Percentiles rank a stretch among this genome's conserved stretches.
phyloP scores from a whole-genome alignment of 2,888 invertebrate genomes.

The Hedychridium roseum region DNA sequence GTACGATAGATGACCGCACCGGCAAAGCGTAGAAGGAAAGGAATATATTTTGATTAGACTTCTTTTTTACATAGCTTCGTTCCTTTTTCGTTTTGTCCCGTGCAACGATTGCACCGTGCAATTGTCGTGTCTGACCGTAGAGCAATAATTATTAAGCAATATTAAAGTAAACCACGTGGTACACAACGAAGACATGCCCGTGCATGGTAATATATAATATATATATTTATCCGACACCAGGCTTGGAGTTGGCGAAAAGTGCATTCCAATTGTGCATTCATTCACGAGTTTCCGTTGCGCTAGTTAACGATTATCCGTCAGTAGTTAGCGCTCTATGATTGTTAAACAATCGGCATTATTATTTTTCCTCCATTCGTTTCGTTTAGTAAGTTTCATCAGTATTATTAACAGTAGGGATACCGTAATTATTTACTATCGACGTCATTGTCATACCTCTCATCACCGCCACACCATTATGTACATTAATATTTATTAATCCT shows the following conservation, averaged over 20 bases:
- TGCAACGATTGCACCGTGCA: background rate
- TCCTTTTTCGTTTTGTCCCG: no score
- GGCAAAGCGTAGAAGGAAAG: background rate
- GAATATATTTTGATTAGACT: background rate
- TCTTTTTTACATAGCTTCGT: no score
- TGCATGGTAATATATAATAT: no score
- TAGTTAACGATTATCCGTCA: no score
- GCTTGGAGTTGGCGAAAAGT: no score
- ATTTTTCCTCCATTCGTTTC: no score
- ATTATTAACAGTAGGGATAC: constrained; percentile 6
- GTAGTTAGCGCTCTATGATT: no score
- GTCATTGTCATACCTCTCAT: no score
- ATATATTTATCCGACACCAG: no score
- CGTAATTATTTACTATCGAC: constrained; percentile 17
- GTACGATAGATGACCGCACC: background rate
- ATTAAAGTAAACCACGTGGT: constrained; percentile 27
- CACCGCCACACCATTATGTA: constrained; percentile 20
- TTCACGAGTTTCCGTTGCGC: no score
- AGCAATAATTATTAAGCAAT: constrained; percentile 54
- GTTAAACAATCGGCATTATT: no score
- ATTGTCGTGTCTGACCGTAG: constrained; percentile 14
- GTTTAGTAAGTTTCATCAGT: constrained; percentile 10
- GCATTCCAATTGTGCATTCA: no score
- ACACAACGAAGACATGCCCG: constrained; percentile 19
- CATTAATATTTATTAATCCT: constrained; percentile 27